phyloP scores from a whole-genome alignment of 1,140 invertebrate species.

The Habropoda laboriosa region DNA sequence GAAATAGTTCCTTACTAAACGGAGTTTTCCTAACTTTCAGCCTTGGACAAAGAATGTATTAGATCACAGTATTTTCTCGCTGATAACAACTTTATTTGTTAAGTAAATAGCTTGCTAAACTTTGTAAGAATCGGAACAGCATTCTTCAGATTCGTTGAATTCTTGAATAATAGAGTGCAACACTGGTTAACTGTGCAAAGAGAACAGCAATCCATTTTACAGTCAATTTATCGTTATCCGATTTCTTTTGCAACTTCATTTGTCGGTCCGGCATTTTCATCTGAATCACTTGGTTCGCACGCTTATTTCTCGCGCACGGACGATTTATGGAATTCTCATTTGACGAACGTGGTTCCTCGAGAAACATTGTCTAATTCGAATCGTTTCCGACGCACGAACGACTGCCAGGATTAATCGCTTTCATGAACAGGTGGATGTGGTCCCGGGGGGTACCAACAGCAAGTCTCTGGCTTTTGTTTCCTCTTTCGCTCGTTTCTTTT shows the following conservation, averaged over 20 bases:
- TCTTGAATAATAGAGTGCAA: conserved; percentile 31
- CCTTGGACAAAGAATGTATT: too few relatives aligned
- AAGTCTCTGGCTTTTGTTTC: conserved; percentile 12
- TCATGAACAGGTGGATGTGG: conserved; percentile 61
- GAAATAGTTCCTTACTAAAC: too few relatives aligned
- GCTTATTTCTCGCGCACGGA: conserved; percentile 54
- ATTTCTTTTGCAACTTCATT: conserved; percentile 16
- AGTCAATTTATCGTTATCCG: conserved; percentile 37
- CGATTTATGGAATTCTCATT: conserved; percentile 67
- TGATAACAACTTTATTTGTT: neutral
- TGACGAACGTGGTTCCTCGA: conserved; percentile 52
- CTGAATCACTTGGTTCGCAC: conserved; percentile 10
- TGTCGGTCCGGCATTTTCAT: neutral
- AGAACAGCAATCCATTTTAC: conserved; percentile 43
- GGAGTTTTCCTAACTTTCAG: too few relatives aligned
- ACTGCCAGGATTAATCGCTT: conserved; percentile 60
- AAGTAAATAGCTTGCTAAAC: neutral
- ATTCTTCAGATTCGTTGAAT: conserved; percentile 17
- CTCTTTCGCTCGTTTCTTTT: conserved; percentile 20
- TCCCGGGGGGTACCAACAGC: conserved; percentile 41
- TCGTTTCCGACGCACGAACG: conserved; percentile 57
- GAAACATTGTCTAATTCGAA: conserved; percentile 62
- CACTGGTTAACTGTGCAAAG: conserved; percentile 20
- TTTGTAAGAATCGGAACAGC: too few relatives aligned
- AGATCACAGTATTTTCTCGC: too few relatives aligned